Evolutionary conservation across 2,113 vertebrate species (phyloP), one percentile per base, ranked within the genome.

Genomic region (Carollia perspicillata): DNA sequence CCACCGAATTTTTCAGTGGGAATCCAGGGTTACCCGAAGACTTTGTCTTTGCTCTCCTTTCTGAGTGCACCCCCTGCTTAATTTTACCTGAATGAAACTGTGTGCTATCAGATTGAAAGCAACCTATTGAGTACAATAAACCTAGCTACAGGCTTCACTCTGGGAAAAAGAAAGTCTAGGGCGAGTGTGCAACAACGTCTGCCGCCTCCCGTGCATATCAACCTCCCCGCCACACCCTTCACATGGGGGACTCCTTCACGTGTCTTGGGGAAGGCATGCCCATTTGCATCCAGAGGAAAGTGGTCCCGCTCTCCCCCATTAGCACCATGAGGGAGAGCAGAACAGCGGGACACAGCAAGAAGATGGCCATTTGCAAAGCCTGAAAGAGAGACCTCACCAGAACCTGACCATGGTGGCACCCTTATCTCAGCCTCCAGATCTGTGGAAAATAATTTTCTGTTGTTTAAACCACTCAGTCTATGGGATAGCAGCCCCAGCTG

Each of bases 41-140:
- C 69, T 16, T 35, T 51, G 4, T 17, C 44, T 69, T 51, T 47
- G 20, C 17, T 30, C 80, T 95, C 63, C 28, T 94, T 92, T 72
- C 65, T 84, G 51, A 84, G 30, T 35, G 69, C n/a, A 77, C 33
- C 35, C 40, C 37, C 42, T 66, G 13, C 55, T 95, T 86, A 63
- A 35, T n/a, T 89, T 87, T 75, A 86, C n/a, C n/a, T 80, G 42
- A 84, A 78, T 63, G 40, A 69, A 95, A 93, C 47, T 13, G 13
- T 20, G 0, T 63, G 53, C n/a, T 53, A 58, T 49, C 44, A 69
- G 47, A n/a, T 0, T 13, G 20, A 30, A 4, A 16, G 71, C n/a
- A 44, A 17, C 16, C 47, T 68, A 9, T 35, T 33, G 44, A 72
- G 14, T 26, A 79, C 40, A 72, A 85, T 71, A 72, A 85, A 83